Base-by-base conservation (phyloP, 2,888 invertebrate genomes). In the Germaria angustata region DNA sequence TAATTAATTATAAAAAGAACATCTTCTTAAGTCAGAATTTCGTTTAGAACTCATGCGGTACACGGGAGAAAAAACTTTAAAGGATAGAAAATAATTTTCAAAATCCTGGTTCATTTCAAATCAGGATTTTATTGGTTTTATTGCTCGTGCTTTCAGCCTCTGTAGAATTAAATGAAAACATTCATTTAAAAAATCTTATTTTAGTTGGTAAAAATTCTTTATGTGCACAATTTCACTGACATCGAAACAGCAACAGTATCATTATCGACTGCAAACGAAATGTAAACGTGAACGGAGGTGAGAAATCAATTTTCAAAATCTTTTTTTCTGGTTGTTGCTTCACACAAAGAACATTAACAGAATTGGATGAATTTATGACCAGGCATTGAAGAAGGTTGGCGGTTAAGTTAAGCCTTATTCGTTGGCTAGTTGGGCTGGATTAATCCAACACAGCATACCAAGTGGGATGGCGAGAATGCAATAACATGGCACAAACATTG, bases 241-340 rank as follows among this genome's bases (percentile, higher is more conserved):
- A 87, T 87, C 85, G 28, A 15, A 20, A 34, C 49, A 44, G 46
- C 63, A 51, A 75, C 72, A 69, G 36, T 65, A 71, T 75, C 71
- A 72, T 72, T 71, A 72, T 79, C 80, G 71, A 76, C 63, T 76
- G 71, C 76, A 75, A 73, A 77, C 83, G 86, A 87, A 88, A 89
- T 88, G 78, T 78, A 81, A 84, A 84, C 84, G 78, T 84, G 89
- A 89, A 87, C 88, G 86, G 86, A 88, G 88, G 89, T 89, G 88
- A 89, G 88, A 88, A 88, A 88, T 88, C 88, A 88, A 88, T 88
- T 88, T 88, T 86, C 89, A 85, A 88, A 88, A 89, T 89, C 88
- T 88, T 85, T 85, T 69, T 65, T 73, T 36, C 39, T 49, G n/a
- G n/a, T n/a, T n/a, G n/a, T 24, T 24, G 7, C 22, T 61, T 28